Base-by-base conservation (phyloP, 2,797 vertebrate species). In the Takifugu ocellatus region DNA sequence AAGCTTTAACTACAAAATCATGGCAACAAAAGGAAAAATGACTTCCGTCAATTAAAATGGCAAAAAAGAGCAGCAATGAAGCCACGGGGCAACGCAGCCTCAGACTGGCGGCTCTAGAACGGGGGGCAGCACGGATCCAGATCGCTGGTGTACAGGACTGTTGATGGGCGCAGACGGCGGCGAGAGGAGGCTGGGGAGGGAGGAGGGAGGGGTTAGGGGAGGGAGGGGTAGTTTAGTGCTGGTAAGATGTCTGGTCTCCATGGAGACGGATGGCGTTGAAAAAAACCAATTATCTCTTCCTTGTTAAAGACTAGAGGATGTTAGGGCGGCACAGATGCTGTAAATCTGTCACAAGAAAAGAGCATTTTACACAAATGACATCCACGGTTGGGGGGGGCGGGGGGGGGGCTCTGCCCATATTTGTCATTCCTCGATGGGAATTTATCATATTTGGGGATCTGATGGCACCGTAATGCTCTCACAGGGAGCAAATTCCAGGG, bases 271-370 rank as follows among this genome's bases (percentile, higher is more conserved):
- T 68, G 72, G 72, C 77, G 84, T 84, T 83, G 81, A 82, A 79
- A 84, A 81, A 82, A 87, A 80, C 65, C 71, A 88, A 88, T 87
- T 86, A 87, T 88, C 80, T 86, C 75, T 70, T 79, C 75, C 74
- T 79, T 74, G 66, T 72, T 81, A 75, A 86, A 83, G 82, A 85
- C 67, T 73, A 63, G 72, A 82, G 80, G 78, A 81, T 85, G 82
- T 81, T 75, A 63, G 73, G 77, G 66, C 74, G 61, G 62, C 59
- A 31, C 69, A 68, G 74, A 76, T 67, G 82, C 82, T 84, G 59
- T 79, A 80, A 81, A 74, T 81, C 70, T 85, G 81, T 79, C 81
- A 79, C 74, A 66, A 62, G 77, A 78, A 74, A 75, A 48, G 12
- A 76, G 74, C 56, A 63, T 77, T 76, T 39, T 39, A 2, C 36